Base-by-base conservation (phyloP, 2,888 invertebrate genomes). In the Nineta flava region DNA sequence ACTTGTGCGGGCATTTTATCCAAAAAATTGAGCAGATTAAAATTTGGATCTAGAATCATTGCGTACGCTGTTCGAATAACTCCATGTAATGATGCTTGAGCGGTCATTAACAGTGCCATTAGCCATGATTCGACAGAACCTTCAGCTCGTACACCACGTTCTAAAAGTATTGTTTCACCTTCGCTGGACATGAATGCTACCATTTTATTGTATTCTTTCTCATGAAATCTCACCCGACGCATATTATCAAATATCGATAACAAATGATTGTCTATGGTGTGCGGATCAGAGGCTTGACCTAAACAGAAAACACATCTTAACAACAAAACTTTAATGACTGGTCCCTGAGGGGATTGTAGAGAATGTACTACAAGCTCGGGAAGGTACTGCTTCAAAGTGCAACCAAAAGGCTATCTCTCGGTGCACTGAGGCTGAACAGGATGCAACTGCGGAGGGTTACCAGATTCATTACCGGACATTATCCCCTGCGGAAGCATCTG, bases 51-150 rank as follows among this genome's bases (percentile, higher is more conserved):
- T 59, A 90, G 90, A 49, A 95, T 82, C 60, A 83, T 78, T 17
- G 79, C 73, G 58, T 84, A 80, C 1, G 88, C 85, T 56, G 86
- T 85, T 49, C 94, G 75, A 58, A 96, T 95, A 59, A 96, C 92
- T 1, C 87, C 81, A 66, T 96, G 95, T 46, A 96, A 69, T 21
- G 95, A 94, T 59, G 82, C 76, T 65, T 93, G 93, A 1, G 93
- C 86, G 50, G 87, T 88, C 63, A 84, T 82, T 61, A 96, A 71
- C 43, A 96, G 71, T 49, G 87, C 86, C 60, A 87, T 93, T 50
- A 96, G 71, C 96, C 96, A 96, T 1, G 88, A 86, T 70, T 96
- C 96, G 1, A 96, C 95, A 2, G 90, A 91, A 46, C 92, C 92
- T 64, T 92, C 92, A 0, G 92, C 92, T 21, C 90, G 73, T 1